A percentile compares a stretch with the other conserved stretches of the same genome.
phyloP scores from a whole-genome alignment of 2,797 vertebrate species.

The Hypotaenidia philippensis region DNA sequence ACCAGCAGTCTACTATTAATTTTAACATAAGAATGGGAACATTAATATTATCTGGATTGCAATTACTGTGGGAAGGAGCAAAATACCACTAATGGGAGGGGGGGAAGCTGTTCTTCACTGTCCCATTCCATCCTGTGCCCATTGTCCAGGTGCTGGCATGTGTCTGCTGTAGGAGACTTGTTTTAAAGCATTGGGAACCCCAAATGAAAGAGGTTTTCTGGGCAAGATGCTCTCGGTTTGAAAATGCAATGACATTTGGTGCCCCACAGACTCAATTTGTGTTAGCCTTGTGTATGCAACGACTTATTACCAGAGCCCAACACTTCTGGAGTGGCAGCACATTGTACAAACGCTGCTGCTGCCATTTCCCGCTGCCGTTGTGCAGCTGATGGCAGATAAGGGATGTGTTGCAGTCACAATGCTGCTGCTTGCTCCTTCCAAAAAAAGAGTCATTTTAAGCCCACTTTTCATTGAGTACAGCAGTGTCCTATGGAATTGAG shows the following conservation, averaged over 20 bases:
- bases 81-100: conserved; percentile 29
- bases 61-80: conserved; percentile 48
- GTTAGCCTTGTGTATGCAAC: conserved; percentile 29
- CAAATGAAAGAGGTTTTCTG: neutral
- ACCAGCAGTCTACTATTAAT: conserved; percentile 69
- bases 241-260: conserved; percentile 16
- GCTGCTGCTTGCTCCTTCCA: conserved; percentile 35
- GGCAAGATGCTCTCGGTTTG: neutral
- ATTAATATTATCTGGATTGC: conserved; percentile 54
- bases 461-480: neutral
- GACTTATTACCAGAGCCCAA: conserved; percentile 17
- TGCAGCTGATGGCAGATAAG: conserved; percentile 5
- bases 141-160: neutral
- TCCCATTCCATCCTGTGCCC: neutral
- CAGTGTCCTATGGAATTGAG: neutral
- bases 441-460: neutral
- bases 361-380: neutral
- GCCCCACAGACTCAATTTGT: conserved; percentile 25
- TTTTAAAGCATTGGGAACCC: neutral
- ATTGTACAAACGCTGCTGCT: neutral
- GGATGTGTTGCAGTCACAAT: neutral
- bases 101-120: no score
- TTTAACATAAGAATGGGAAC: conserved; percentile 69
- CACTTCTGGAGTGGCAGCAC: conserved; percentile 12
- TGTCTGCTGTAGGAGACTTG: neutral